Conservation (phyloP, 2,888 invertebrate species). For the Meganola albula region DNA sequence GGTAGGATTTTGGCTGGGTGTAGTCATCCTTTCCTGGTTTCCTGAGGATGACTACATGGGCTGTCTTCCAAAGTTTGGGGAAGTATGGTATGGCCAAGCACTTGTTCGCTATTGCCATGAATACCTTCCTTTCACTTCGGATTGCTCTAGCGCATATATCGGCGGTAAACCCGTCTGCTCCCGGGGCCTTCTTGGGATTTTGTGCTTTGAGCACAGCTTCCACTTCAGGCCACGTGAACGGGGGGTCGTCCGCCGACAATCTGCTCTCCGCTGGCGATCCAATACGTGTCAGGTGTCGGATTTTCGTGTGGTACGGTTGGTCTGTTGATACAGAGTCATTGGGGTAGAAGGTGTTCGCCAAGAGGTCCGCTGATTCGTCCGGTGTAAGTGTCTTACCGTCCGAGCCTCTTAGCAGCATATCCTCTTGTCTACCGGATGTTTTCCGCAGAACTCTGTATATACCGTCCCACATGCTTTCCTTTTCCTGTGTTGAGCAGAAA, state of each 20-base stretch:
- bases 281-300: not conserved
- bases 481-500: slow-evolving; percentile 21
- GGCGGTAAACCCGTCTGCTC: slow-evolving; percentile 17
- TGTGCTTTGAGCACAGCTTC: not conserved
- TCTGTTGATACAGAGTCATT: slow-evolving; percentile 3
- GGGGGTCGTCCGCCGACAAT: slow-evolving; percentile 7
- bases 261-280: not conserved
- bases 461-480: slow-evolving; percentile 20
- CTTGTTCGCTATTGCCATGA: slow-evolving; percentile 6
- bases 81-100: slow-evolving; percentile 4
- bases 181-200: slow-evolving; percentile 20
- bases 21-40: slow-evolving; percentile 9
- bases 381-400: slow-evolving; percentile 1
- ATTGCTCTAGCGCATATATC: slow-evolving; percentile 21
- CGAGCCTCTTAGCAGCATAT: slow-evolving; percentile 6
- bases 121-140: slow-evolving; percentile 1
- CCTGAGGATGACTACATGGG: slow-evolving; percentile 6
- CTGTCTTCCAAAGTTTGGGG: slow-evolving; percentile 7
- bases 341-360: slow-evolving; percentile 7
- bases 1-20: slow-evolving; percentile 8
- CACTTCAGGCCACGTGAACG: slow-evolving; percentile 12
- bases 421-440: slow-evolving; percentile 6
- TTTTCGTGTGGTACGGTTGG: not conserved
- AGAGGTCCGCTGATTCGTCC: not conserved
- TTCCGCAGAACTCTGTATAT: slow-evolving; percentile 17